Conservation (phyloP, 1,140 invertebrate species). For the Streblospio benedicti region DNA sequence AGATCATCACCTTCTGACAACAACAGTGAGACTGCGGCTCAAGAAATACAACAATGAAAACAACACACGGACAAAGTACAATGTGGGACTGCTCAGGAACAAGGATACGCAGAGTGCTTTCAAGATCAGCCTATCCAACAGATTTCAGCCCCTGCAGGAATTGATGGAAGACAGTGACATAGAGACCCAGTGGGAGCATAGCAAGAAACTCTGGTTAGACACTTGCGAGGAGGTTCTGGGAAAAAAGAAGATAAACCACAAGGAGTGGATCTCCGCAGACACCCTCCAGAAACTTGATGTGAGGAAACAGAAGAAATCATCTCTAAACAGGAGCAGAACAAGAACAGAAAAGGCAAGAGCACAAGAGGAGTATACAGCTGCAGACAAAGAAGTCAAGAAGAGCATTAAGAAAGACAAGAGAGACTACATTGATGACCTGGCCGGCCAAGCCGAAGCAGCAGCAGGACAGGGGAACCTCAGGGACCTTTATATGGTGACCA, state of each 20-base stretch:
- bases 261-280: slow-evolving; percentile 1
- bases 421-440: slow-evolving; percentile 2
- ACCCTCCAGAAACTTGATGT: neutral
- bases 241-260: neutral
- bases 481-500: neutral
- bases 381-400: slow-evolving; percentile 5
- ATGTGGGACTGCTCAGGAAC: no score
- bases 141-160: no score
- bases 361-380: neutral
- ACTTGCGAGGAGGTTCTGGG: neutral
- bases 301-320: slow-evolving; percentile 2
- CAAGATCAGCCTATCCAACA: no score
- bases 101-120: no score
- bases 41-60: no score
- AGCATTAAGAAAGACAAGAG: neutral
- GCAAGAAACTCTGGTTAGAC: neutral
- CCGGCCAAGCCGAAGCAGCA: neutral
- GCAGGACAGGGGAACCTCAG: neutral
- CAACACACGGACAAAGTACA: no score
- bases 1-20: no score
- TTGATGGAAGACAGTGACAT: no score
- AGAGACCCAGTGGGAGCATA: slow-evolving; percentile 1
- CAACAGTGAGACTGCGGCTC: no score
- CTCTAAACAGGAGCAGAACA: slow-evolving; percentile 3
- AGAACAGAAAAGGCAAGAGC: slow-evolving; percentile 7